Percentiles rank a stretch among this genome's conserved stretches.
These are phyloP conservation scores for Pavo muticus DNA, from an alignment of 2,113 vertebrate species.

Conservation along the genomic window DNA sequence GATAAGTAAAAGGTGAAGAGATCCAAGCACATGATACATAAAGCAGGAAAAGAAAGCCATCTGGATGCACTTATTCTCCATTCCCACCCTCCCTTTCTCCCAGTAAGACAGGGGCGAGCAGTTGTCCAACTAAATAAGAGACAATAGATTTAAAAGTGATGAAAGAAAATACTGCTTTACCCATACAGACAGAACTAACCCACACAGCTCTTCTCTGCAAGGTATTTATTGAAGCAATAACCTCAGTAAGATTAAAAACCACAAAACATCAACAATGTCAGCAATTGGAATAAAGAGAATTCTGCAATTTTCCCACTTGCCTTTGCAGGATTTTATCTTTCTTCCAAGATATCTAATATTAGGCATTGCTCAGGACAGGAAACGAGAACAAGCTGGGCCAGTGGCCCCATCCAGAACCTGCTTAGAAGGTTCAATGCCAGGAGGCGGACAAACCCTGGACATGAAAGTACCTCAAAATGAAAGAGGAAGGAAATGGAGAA, in stretches of 20 bases:
- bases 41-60: conserved; percentile 48
- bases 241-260: conserved; percentile 35
- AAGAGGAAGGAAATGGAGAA: background rate
- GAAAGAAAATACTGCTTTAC: conserved; percentile 28
- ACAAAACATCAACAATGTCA: conserved; percentile 29
- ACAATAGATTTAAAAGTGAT: conserved; percentile 27
- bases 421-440: background rate
- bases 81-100: conserved; percentile 38
- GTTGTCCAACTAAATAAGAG: conserved; percentile 36
- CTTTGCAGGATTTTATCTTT: background rate
- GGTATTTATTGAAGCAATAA: conserved; percentile 48
- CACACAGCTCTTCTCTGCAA: background rate
- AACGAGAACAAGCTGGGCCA: background rate
- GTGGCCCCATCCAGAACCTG: background rate
- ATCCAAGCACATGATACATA: background rate
- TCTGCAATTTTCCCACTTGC: background rate
- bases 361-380: background rate
- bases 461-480: background rate
- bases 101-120: conserved; percentile 35
- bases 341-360: background rate
- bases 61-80: conserved; percentile 46
- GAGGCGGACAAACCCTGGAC: background rate
- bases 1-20: conserved; percentile 15
- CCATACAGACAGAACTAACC: background rate
- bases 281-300: background rate